Percentiles rank a stretch among this genome's conserved stretches.
These are phyloP conservation scores for Corydoras maculifer DNA, from an alignment of 2,113 vertebrate species.

Conservation along the genomic window DNA sequence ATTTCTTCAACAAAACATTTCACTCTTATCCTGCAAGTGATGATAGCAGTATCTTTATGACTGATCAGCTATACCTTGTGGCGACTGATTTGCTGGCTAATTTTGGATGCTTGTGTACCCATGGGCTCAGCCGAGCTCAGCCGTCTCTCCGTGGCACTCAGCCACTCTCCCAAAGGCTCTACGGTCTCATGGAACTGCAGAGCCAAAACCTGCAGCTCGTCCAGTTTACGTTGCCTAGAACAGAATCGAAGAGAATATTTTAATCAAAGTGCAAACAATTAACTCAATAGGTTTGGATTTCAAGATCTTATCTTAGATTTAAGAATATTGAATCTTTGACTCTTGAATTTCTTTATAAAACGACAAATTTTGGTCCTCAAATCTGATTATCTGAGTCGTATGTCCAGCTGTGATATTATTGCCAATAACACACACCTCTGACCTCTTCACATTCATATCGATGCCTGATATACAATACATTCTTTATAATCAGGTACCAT, in stretches of 20 bases:
- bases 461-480: too few species aligned
- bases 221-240: conserved; percentile 85
- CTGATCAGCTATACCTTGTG: conserved; percentile 73
- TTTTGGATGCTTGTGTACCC: conserved; percentile 93
- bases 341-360: too few species aligned
- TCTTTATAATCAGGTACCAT: too few species aligned
- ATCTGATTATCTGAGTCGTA: too few species aligned
- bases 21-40: not conserved
- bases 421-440: too few species aligned
- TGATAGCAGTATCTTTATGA: not conserved
- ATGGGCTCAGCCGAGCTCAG: conserved; percentile 91
- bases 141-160: conserved; percentile 87
- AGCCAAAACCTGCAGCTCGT: conserved; percentile 90
- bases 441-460: too few species aligned
- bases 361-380: too few species aligned
- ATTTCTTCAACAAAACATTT: not conserved
- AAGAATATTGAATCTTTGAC: too few species aligned
- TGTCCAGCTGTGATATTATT: too few species aligned
- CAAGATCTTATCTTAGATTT: too few species aligned
- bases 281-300: too few species aligned
- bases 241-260: not conserved
- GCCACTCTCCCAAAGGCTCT: conserved; percentile 91
- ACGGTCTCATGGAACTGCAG: conserved; percentile 93
- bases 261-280: too few species aligned
- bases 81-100: conserved; percentile 89